Conservation (phyloP, 2,888 invertebrate genomes). For the Folsomia candida region DNA sequence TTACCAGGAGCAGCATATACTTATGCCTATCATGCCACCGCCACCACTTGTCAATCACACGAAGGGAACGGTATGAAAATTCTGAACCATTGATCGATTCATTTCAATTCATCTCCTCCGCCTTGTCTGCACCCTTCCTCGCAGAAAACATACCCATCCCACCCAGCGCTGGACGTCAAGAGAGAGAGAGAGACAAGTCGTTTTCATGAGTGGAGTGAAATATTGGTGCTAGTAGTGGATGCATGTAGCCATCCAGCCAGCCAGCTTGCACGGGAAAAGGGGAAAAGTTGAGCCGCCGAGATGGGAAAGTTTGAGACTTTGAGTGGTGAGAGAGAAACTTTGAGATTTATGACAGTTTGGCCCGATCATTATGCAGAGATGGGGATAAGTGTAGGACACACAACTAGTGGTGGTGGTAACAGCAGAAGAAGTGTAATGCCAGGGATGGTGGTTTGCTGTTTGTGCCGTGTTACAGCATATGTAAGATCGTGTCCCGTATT, state of each 20-base stretch:
- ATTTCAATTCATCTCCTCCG: neutral
- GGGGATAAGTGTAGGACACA: neutral
- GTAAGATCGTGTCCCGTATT: neutral
- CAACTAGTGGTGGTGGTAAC: too few species aligned
- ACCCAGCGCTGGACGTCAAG: too few species aligned
- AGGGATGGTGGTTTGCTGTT: neutral
- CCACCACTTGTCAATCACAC: neutral
- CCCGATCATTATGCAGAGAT: neutral
- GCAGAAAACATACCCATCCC: too few species aligned
- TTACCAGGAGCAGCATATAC: conserved; percentile 19
- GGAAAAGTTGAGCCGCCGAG: too few species aligned
- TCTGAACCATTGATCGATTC: neutral
- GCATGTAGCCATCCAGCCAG: neutral
- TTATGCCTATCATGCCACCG: neutral
- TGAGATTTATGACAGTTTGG: neutral
- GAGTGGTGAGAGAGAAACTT: neutral
- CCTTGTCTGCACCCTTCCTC: too few species aligned
- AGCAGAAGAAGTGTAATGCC: too few species aligned
- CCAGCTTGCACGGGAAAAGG: neutral
- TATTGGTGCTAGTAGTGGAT: neutral
- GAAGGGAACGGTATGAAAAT: neutral
- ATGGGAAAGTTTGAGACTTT: neutral
- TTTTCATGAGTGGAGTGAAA: neutral
- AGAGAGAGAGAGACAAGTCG: neutral
- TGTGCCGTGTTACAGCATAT: neutral